These are phyloP conservation scores for Nesogale talazaci DNA, from an alignment of 2,113 vertebrate genomes.

Conservation along the genomic window DNA sequence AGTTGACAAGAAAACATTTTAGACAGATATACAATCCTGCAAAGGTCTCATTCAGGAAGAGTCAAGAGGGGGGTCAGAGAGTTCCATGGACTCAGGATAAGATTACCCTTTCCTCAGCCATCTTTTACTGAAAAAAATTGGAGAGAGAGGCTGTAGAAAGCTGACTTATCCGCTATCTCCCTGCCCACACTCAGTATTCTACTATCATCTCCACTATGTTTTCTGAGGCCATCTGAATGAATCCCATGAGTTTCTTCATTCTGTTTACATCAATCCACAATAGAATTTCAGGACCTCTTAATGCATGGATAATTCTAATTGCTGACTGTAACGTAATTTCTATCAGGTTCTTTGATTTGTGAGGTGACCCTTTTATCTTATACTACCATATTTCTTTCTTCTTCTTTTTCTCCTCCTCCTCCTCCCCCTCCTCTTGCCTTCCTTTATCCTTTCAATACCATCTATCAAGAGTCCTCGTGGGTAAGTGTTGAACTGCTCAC, in stretches of 20 bases:
- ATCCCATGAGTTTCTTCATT: background rate
- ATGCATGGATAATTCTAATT: constrained; percentile 28
- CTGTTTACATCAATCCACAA: background rate
- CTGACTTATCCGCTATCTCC: background rate
- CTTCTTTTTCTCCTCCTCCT: too few relatives aligned
- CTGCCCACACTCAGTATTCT: background rate
- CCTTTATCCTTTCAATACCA: background rate
- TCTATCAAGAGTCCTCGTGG: too few relatives aligned
- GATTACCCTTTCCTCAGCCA: background rate
- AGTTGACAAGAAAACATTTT: background rate
- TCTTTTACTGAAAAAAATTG: background rate
- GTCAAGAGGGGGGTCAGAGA: background rate
- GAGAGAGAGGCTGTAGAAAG: background rate
- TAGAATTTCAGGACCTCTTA: background rate
- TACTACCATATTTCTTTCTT: too few relatives aligned
- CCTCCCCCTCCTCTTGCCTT: background rate
- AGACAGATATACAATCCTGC: background rate
- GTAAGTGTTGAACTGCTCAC: too few relatives aligned
- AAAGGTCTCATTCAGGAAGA: background rate
- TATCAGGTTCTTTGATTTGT: background rate
- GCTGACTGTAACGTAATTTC: background rate
- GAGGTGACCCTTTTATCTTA: background rate
- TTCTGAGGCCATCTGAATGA: background rate
- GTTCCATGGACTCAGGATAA: background rate
- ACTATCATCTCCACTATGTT: background rate